Evolutionary conservation across 2,888 invertebrate genomes (phyloP), one percentile per base, ranked within the genome.

Genomic region (Chirona hameri): DNA sequence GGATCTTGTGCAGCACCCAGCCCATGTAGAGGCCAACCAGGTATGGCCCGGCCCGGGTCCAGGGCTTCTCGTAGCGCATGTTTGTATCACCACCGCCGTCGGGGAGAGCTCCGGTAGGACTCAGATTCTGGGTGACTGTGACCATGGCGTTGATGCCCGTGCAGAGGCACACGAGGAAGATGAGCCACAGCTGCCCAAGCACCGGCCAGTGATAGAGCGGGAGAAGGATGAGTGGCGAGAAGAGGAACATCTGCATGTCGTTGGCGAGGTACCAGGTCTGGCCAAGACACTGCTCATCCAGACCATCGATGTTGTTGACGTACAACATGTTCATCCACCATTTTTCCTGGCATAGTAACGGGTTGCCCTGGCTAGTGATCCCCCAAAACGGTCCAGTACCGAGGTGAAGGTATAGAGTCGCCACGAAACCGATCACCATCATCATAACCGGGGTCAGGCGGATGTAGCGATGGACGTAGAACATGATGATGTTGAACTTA

Each of bases 391-490:
- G 69, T 1, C 69, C 69, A 2, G 69, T 7, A 29, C 69, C 69
- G 27, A 69, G 69, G 27, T 69, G 29, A 15, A 69, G 12, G 69
- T 69, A 69, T 2, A 69, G 69, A 2, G 69, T 69, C 14, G 69
- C 27, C 27, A 69, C 69, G 27, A 69, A 69, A 9, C 27, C 69
- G 69, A 69, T 29, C 14, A 69, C 27, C 27, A 29, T 29, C 69
- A 69, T 69, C 69, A 69, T 69, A 12, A 69, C 69, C 12, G 69
- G 69, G 9, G 69, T 69, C 69, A 69, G 69, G 0, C 69, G 69
- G 69, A 69, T 69, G 69, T 69, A 69, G 12, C 69, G 69, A 27
- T 69, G 69, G 5, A 69, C 69, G 69, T 69, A 69, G 29, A 69
- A 69, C 69, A 69, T 69, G 27, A 27, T 12, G 9, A 27, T 29